These are phyloP conservation scores for Crotalus horridus DNA, from an alignment of 2,113 vertebrate genomes.

Conservation along the genomic window DNA sequence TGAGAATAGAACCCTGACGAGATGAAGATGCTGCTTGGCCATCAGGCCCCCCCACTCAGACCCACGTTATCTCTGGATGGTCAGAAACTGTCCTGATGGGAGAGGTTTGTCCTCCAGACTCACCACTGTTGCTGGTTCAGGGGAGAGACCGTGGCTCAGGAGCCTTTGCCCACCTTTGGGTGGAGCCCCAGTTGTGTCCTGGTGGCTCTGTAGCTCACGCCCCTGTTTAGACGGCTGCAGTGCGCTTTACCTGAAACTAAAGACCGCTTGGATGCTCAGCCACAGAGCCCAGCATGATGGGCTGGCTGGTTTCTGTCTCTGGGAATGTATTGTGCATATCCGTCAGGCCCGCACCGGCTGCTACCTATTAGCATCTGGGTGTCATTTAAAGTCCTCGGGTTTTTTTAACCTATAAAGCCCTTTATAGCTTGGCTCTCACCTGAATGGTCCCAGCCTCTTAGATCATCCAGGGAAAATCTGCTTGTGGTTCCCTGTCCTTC, in stretches of 20 bases:
- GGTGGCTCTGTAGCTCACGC: too few relatives aligned
- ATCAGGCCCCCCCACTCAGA: too few relatives aligned
- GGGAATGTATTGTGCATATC: background rate
- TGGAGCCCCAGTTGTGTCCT: background rate
- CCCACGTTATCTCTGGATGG: background rate
- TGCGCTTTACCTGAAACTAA: background rate
- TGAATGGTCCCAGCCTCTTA: background rate
- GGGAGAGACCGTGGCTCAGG: background rate
- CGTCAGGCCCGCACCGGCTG: background rate
- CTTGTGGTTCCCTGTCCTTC: background rate
- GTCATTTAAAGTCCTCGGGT: background rate
- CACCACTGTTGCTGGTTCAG: background rate
- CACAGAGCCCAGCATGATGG: background rate
- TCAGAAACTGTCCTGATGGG: background rate
- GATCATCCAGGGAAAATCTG: background rate
- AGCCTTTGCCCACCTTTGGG: background rate
- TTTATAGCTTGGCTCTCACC: background rate
- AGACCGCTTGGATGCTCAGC: background rate
- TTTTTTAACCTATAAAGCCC: background rate
- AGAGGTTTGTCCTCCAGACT: background rate
- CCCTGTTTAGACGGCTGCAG: background rate
- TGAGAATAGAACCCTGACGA: background rate
- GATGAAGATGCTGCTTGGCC: background rate
- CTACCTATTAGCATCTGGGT: background rate
- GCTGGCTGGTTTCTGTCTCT: background rate